Conservation (phyloP, 92 coral and sea anemone genomes). For the Siderastrea siderea region DNA sequence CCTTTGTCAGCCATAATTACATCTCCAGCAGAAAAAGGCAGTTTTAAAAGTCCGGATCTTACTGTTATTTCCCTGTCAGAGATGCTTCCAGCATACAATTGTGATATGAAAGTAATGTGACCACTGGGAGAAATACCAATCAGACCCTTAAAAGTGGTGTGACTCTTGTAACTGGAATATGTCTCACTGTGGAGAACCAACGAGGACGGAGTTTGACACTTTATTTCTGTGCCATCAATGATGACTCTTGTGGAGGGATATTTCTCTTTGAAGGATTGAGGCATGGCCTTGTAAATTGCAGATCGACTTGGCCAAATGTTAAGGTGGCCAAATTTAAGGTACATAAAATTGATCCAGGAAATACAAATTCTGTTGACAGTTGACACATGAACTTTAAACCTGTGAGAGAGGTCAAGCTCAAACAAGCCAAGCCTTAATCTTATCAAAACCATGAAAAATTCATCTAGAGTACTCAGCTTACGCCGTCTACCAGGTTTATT, state of each 20-base stretch:
- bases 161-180: constrained; percentile 54
- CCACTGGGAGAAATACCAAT: too few relatives aligned
- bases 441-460: constrained; percentile 17
- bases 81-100: too few relatives aligned
- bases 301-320: constrained; percentile 61
- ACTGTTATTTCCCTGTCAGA: too few relatives aligned
- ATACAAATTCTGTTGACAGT: constrained; percentile 50
- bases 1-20: too few relatives aligned
- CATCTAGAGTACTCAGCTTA: constrained; percentile 7
- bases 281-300: constrained; percentile 54
- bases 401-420: constrained; percentile 1
- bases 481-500: too few relatives aligned
- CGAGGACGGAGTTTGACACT: constrained; percentile 63
- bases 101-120: too few relatives aligned
- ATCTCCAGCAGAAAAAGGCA: too few relatives aligned
- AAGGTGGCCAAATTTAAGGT: constrained; percentile 40
- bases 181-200: constrained; percentile 62
- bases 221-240: constrained; percentile 77
- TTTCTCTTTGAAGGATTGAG: constrained; percentile 32
- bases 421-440: constrained; percentile 45
- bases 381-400: constrained; percentile 35
- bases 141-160: constrained; percentile 54
- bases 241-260: constrained; percentile 67
- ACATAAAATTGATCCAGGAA: constrained; percentile 55
- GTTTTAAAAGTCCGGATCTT: too few relatives aligned